Evolutionary conservation across 2,888 invertebrate genomes (phyloP), one percentile per base, ranked within the genome.

Genomic region (Drosophila aldrichi): DNA sequence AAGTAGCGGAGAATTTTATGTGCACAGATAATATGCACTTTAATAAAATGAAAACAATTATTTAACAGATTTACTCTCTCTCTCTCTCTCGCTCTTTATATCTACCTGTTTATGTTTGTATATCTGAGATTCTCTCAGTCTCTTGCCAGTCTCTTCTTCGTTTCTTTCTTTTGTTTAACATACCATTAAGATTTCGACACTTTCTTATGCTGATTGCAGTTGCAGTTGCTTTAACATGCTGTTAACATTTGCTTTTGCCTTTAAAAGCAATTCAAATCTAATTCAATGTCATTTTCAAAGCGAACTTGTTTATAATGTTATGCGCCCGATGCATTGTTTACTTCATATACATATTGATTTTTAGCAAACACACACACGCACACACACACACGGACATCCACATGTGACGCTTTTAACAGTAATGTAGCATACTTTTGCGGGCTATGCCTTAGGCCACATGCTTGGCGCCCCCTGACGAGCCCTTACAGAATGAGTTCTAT

Each of bases 341-440:
- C 59, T 65, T 62, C 70, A 74, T 59, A 67, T 69, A 64, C 41
- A 41, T 77, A 77, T 77, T 77, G 74, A 77, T 76, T 77, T 77
- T 72, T 44, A 20, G 29, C 10, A 12, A n/a, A 18, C 20, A 32
- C 25, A 29, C 7, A 29, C 29, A 29, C 29, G 12, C 18, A 9
- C 16, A 46, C 46, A 36, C 8, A 32, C 34, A 34, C 34, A 32
- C 16, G 7, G 25, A 6, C 25, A 43, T 32, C 14, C n/a, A 36
- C 36, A 55, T n/a, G 2, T 20, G 10, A 10, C 16, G 59, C 38
- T 40, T 43, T 55, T 79, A 52, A 61, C 64, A 79, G 57, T 59
- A 85, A 57, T 75, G 75, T 85, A 81, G 77, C 83, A 85, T 85
- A 83, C 70, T 68, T 83, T 79, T 73, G 63, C n/a, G 85, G 64